phyloP scores from a whole-genome alignment of 1,140 invertebrate genomes.

The Drosophila trapezifrons region DNA sequence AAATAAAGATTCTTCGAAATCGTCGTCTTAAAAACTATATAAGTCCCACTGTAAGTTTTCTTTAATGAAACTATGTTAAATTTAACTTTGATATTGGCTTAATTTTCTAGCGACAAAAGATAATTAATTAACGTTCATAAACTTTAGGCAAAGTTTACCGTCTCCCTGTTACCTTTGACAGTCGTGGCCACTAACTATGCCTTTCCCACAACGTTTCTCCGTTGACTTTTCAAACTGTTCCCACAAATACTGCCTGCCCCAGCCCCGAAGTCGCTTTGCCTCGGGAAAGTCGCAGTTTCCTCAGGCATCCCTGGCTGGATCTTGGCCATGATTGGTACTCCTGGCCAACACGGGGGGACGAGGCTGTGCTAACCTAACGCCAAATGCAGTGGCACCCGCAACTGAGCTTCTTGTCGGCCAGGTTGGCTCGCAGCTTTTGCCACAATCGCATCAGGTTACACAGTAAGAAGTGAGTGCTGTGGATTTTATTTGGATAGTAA shows the following conservation, averaged over 20 bases:
- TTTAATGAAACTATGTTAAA: not conserved
- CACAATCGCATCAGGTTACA: not conserved
- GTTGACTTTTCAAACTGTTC: conserved; percentile 39
- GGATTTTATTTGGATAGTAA: not conserved
- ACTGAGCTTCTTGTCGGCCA: conserved; percentile 33
- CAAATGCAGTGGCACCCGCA: conserved; percentile 60
- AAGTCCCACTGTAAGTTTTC: not conserved
- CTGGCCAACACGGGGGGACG: not conserved
- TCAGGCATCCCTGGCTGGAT: conserved; percentile 30
- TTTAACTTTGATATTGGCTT: not conserved
- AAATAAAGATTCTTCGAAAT: no score
- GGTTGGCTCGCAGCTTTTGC: conserved; percentile 27
- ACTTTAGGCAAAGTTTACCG: conserved; percentile 21
- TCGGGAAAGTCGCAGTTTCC: conserved; percentile 36
- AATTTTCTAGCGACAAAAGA: conserved; percentile 3
- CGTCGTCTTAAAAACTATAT: no score
- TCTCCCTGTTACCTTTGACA: conserved; percentile 7
- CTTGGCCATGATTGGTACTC: conserved; percentile 39
- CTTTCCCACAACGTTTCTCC: conserved; percentile 36
- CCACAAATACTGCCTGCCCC: conserved; percentile 23
- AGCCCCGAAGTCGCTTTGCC: not conserved
- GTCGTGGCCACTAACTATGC: conserved; percentile 9
- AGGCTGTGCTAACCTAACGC: conserved; percentile 28
- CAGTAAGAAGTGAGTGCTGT: not conserved
- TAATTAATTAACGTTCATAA: conserved; percentile 36